These are phyloP conservation scores for Axea sp. DNA, from an alignment of 2,888 invertebrate species.

Conservation along the genomic window DNA sequence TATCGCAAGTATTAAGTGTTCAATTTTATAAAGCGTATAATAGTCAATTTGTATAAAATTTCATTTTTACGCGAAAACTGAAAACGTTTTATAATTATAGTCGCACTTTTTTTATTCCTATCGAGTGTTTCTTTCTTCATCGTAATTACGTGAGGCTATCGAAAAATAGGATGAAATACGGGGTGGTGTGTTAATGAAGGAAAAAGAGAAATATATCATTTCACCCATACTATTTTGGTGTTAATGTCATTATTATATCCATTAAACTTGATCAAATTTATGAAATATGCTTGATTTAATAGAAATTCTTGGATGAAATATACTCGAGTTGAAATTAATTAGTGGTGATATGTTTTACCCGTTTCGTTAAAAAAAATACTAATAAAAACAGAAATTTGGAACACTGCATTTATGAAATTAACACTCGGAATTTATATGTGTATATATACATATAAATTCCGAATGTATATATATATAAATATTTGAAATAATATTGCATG, in stretches of 20 bases:
- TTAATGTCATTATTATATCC: conserved; percentile 42
- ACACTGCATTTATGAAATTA: too few species aligned
- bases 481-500: too few species aligned
- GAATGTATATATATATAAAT: too few species aligned
- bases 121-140: conserved; percentile 12
- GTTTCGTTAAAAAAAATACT: too few species aligned
- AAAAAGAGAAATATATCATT: conserved; percentile 45
- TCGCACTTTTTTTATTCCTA: conserved; percentile 7
- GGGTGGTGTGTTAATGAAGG: conserved; percentile 16
- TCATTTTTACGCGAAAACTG: conserved; percentile 6
- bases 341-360: not conserved
- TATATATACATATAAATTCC: too few species aligned
- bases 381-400: too few species aligned
- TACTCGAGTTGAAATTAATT: conserved; percentile 18
- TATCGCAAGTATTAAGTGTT: not conserved
- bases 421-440: too few species aligned
- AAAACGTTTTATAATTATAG: conserved; percentile 5
- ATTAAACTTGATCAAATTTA: conserved; percentile 45
- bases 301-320: conserved; percentile 6
- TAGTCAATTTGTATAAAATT: not conserved
- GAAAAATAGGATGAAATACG: conserved; percentile 18
- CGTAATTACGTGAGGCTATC: conserved; percentile 19
- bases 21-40: too few species aligned
- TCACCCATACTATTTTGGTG: conserved; percentile 29
- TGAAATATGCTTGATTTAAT: conserved; percentile 33